Conservation (phyloP, 2,888 invertebrate species). For the Bombylius discolor region DNA sequence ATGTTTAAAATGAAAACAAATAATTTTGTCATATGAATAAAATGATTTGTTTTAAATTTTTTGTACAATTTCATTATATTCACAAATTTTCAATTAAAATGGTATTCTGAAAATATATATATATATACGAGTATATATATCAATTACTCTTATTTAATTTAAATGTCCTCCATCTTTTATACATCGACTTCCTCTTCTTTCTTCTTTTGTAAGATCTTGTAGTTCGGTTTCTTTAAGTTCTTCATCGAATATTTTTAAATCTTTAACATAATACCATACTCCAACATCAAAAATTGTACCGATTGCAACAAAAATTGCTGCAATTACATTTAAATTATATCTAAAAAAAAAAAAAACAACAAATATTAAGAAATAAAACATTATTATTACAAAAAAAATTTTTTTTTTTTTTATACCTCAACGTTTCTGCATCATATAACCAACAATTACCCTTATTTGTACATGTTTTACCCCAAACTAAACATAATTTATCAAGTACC, state of each 20-base stretch:
- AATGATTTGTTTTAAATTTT: no score
- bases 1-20: no score
- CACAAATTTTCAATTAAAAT: no score
- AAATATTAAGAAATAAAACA: not conserved
- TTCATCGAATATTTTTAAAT: slow-evolving; percentile 55
- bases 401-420: slow-evolving; percentile 40
- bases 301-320: slow-evolving; percentile 49
- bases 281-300: slow-evolving; percentile 52
- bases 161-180: no score
- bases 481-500: slow-evolving; percentile 48
- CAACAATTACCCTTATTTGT: slow-evolving; percentile 57
- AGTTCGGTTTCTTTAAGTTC: slow-evolving; percentile 37
- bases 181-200: slow-evolving; percentile 8
- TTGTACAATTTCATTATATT: no score
- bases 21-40: no score
- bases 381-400: not conserved
- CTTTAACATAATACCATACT: slow-evolving; percentile 56
- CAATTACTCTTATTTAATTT: no score
- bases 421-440: slow-evolving; percentile 53
- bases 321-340: slow-evolving; percentile 50
- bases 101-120: no score
- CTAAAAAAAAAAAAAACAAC: slow-evolving; percentile 24
- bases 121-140: no score
- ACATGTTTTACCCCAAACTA: slow-evolving; percentile 63
- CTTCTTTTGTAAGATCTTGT: slow-evolving; percentile 27